Evolutionary conservation across 2,888 invertebrate genomes (phyloP), one percentile per base, ranked within the genome.

Genomic region (Hemicrepidius hirtus): DNA sequence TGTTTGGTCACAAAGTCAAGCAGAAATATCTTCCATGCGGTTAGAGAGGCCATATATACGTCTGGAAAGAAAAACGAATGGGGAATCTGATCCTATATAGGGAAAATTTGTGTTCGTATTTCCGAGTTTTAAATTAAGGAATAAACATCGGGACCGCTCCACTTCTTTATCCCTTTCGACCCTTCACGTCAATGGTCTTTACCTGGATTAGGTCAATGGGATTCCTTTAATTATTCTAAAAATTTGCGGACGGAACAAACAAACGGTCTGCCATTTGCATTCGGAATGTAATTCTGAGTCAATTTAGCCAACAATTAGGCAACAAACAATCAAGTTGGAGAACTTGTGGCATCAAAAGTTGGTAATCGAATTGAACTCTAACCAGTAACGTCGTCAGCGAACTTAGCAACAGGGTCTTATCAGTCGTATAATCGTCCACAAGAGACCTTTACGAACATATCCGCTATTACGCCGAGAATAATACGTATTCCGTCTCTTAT

Each of bases 1-100:
- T 64, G 68, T 68, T 74, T 67, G 68, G 74, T 67, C 68, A 71
- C 68, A 74, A 74, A 74, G 74, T 74, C 74, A 60, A 71, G 62
- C 63, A 70, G 44, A 74, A 74, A 70, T 71, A 74, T 68, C 57
- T 71, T 71, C 66, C 62, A 67, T 71, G 62, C 41, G 67, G 71
- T 67, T 71, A 53, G 35, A 71, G 46, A 32, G 44, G 32, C 57
- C 16, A 21, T 65, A 66, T 70, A 71, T 65, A 63, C 62, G 53
- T 24, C 35, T 41, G 32, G 20, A 32, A 21, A 62, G 50, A 62
- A 53, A 59, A 67, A 50, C 66, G 66, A 55, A 28, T 40, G 46
- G 35, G 35, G 67, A 49, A 32, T 60, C 46, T 49, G 44, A 68
- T 68, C 50, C 37, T 50, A 68, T 53, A 63, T 16, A 53, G 35